These are phyloP conservation scores for honey bee (Apis mellifera) DNA, from an alignment of 1,140 invertebrate species.

Conservation along the genomic window Amel_HAv3.1 CM009932.2:2848501-2849000, in stretches of 20 bases:
- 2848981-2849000: slow-evolving; percentile 74
- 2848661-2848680: too few species aligned
- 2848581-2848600: background rate
- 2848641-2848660: background rate
- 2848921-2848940: slow-evolving; percentile 57
- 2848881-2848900: slow-evolving; percentile 52
- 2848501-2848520: background rate
- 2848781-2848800: slow-evolving; percentile 65
- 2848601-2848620: background rate
- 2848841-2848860: slow-evolving; percentile 72
- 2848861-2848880: slow-evolving; percentile 64
- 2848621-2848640: slow-evolving; percentile 7
- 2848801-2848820: slow-evolving; percentile 68
- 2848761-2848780: slow-evolving; percentile 17
- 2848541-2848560: background rate
- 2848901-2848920: slow-evolving; percentile 61
- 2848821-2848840: slow-evolving; percentile 64
- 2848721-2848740: slow-evolving; percentile 25
- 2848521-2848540: slow-evolving; percentile 4
- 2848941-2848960: slow-evolving; percentile 79
- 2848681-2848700: slow-evolving; percentile 13
- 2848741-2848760: slow-evolving; percentile 15
- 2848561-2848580: background rate
- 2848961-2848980: slow-evolving; percentile 76
- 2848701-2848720: slow-evolving; percentile 22